Base-by-base conservation (phyloP, 1,140 invertebrate genomes). In the Achroia grisella region DNA sequence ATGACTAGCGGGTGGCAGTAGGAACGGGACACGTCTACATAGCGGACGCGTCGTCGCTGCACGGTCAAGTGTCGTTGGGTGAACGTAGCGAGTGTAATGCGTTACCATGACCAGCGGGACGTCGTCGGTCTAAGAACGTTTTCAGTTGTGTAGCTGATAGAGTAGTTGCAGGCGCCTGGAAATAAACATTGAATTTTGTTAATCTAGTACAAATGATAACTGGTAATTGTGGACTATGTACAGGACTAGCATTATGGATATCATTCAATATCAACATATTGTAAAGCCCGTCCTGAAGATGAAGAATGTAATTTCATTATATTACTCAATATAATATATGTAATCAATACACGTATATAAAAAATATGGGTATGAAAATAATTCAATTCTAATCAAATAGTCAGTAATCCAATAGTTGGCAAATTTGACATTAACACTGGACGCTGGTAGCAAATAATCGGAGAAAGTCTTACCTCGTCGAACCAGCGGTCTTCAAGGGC, bases 401-500 rank as follows among this genome's bases (percentile, higher is more conserved):
- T n/a, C n/a, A n/a, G n/a, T n/a, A n/a, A n/a, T n/a, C n/a, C n/a
- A n/a, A n/a, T n/a, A n/a, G n/a, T n/a, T n/a, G n/a, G n/a, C n/a
- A n/a, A n/a, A n/a, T n/a, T n/a, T n/a, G n/a, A n/a, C n/a, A n/a
- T n/a, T n/a, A n/a, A n/a, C n/a, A n/a, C n/a, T n/a, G n/a, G n/a
- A n/a, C n/a, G n/a, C n/a, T n/a, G n/a, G n/a, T n/a, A n/a, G n/a
- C n/a, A n/a, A n/a, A n/a, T n/a, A n/a, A n/a, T n/a, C n/a, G n/a
- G n/a, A n/a, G n/a, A n/a, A n/a, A n/a, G n/a, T n/a, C n/a, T 10
- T 5, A 89, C 89, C 67, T 88, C 75, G 34, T 87, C 87, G 11
- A 92, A 89, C 92, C 92, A 93, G 4, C 86, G 50, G 34, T 89
- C 64, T 0, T 42, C 56, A 23, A 91, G 74, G 27, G 89, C 89